phyloP scores from a whole-genome alignment of 1,140 invertebrate species.

The Temnothorax longispinosus region DNA sequence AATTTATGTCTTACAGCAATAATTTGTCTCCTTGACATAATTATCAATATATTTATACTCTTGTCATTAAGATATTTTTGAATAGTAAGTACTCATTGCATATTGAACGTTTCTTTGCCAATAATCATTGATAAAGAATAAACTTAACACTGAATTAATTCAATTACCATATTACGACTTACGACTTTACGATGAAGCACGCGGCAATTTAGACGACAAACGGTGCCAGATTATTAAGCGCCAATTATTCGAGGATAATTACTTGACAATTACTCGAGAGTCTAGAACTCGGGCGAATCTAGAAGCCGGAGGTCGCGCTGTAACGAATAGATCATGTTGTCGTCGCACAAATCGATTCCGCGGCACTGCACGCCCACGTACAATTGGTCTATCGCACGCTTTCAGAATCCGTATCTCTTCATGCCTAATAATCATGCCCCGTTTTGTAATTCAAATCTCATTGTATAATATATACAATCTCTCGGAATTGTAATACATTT shows the following conservation, averaged over 20 bases:
- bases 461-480: too few relatives aligned
- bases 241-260: constrained; percentile 64
- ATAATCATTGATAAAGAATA: neutral
- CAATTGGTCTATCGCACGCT: constrained; percentile 79
- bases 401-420: constrained; percentile 81
- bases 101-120: neutral
- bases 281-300: constrained; percentile 60
- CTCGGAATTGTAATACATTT: neutral
- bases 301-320: constrained; percentile 77
- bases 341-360: constrained; percentile 78
- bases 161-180: constrained; percentile 20
- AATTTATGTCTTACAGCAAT: neutral
- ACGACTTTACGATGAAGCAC: constrained; percentile 23
- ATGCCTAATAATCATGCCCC: constrained; percentile 65
- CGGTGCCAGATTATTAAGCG: constrained; percentile 52
- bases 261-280: constrained; percentile 76
- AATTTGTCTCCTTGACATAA: neutral
- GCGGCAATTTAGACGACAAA: constrained; percentile 52
- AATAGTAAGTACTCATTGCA: neutral
- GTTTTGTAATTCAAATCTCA: neutral
- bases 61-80: neutral
- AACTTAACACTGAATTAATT: constrained; percentile 27
- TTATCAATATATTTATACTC: neutral
- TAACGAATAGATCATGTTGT: constrained; percentile 78
- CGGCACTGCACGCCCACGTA: constrained; percentile 78